Conservation (phyloP, 2,797 vertebrate genomes). For the Spatula clypeata region DNA sequence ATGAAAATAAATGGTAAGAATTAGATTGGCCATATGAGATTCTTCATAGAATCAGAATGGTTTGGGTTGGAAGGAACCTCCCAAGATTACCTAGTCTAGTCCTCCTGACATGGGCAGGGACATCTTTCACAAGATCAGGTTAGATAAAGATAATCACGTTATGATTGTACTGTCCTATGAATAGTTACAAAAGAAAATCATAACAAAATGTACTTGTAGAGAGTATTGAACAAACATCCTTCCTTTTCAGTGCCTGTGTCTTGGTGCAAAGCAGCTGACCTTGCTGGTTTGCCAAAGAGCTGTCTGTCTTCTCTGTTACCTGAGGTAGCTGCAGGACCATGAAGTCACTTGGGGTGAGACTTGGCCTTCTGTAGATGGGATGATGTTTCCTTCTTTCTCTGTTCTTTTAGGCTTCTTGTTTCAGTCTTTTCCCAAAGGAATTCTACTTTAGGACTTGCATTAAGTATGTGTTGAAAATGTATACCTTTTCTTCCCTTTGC, state of each 20-base stretch:
- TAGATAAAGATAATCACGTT: rapidly evolving
- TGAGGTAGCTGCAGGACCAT: background rate
- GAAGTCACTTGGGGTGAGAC: background rate
- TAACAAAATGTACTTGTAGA: background rate
- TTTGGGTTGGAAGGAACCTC: background rate
- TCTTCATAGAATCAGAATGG: background rate
- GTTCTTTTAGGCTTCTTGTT: background rate
- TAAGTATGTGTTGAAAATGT: background rate
- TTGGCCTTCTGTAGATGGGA: background rate
- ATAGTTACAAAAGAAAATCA: background rate
- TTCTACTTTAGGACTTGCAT: background rate
- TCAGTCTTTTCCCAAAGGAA: background rate
- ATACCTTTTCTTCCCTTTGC: background rate
- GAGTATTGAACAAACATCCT: background rate
- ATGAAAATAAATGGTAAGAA: background rate
- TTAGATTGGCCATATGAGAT: background rate
- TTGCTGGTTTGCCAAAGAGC: background rate
- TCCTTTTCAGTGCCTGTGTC: background rate
- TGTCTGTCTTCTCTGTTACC: background rate
- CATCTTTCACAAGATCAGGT: background rate
- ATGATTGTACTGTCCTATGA: background rate
- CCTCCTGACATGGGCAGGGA: background rate
- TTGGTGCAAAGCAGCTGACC: background rate
- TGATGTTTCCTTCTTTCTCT: background rate
- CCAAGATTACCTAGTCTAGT: background rate